Evolutionary conservation across 2,888 invertebrate genomes (phyloP), one percentile per base, ranked within the genome.

Genomic region (Cepaea hortensis): DNA sequence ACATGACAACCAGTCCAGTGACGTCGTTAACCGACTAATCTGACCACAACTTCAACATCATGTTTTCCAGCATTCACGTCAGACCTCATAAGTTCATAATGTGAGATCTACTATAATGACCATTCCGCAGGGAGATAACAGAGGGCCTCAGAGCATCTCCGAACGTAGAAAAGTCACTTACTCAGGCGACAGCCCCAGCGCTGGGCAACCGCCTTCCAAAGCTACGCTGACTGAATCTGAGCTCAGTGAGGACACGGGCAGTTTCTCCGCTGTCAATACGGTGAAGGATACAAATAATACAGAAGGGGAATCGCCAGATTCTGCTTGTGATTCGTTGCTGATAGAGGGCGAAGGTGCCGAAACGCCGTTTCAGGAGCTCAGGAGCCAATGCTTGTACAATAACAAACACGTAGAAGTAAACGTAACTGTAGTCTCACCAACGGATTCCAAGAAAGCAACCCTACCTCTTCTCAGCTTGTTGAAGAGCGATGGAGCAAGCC

Each of bases 131-230:
- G 86, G 82, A 9, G 86, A 86, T 13, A 86, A 75, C 72, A 86
- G 86, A 82, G 86, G 86, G 76, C 61, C 86, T 55, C 77, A 81
- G 82, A 86, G 86, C 82, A 75, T 86, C 82, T 77, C 82, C 55
- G 86, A 87, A 23, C 87, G 85, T 68, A 85, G 87, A 46, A 87
- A 88, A 65, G 80, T 88, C 46, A 85, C 81, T 20, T 84, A 83
- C 81, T 81, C 75, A 11, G 83, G 81, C 76, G 81, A 81, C 79
- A 85, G 35, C 79, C 87, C 75, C 61, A 76, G 48, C 79, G 81
- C 48, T 35, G 83, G 80, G 46, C 81, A 2, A 20, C 77, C 11
- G 76, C 77, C 73, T 46, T 23, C 72, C 15, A 79, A 46, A 61
- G 68, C 68, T 46, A 18, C 83, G 18, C n/a, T 75, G n/a, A 61